Percentiles rank a stretch among this genome's conserved stretches.
Evolutionary conservation across 2,888 invertebrate genomes (phyloP).

Genomic region (Thysanoteuthis rhombus): DNA sequence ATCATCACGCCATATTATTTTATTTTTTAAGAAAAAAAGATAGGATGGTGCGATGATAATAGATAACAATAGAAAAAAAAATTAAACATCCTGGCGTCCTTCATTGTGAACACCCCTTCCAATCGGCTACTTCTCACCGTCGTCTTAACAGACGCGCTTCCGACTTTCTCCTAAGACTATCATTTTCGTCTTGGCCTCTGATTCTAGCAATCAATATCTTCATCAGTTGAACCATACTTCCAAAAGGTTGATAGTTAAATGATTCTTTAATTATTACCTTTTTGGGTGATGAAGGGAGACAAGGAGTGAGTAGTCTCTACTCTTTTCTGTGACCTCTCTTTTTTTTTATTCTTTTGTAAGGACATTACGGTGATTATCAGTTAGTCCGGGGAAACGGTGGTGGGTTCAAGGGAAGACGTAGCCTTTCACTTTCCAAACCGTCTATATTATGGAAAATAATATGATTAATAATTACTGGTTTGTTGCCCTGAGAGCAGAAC

Average conservation of each 20-base stretch:
- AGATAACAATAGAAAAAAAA: neutral
- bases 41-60: too few relatives aligned
- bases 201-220: neutral
- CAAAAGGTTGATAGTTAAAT: neutral
- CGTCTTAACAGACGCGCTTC: neutral
- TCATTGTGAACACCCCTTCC: neutral
- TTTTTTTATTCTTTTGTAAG: neutral
- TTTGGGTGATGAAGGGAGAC: neutral
- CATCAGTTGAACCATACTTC: neutral
- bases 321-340: neutral
- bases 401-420: neutral
- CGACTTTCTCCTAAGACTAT: neutral
- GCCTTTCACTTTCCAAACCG: neutral
- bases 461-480: neutral
- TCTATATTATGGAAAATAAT: neutral
- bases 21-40: too few relatives aligned
- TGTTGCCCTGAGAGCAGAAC: neutral
- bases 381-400: neutral
- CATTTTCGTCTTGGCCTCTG: neutral
- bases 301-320: neutral
- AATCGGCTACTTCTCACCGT: neutral
- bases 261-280: neutral
- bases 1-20: too few relatives aligned
- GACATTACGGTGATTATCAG: neutral
- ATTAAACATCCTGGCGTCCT: neutral